phyloP scores from a whole-genome alignment of 2,888 invertebrate species.

The Branchipolynoe longqiensis region DNA sequence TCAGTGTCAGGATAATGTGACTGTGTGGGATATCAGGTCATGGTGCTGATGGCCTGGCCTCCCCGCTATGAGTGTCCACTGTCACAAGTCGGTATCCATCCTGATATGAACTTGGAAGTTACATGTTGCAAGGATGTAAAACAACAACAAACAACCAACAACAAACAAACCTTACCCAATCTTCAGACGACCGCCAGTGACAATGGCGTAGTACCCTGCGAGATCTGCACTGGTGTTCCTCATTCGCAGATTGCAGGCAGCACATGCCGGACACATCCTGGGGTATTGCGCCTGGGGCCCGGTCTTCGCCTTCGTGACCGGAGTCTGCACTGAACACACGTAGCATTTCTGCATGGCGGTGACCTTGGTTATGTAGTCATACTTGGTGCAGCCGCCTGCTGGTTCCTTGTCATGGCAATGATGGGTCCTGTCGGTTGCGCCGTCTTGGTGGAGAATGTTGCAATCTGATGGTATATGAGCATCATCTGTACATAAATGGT shows the following conservation, averaged over 20 bases:
- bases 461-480: too few species aligned
- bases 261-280: slow-evolving; percentile 55
- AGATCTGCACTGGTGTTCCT: slow-evolving; percentile 26
- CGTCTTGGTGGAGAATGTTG: too few species aligned
- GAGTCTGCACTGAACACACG: background rate
- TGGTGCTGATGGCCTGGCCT: too few species aligned
- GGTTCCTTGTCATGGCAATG: background rate
- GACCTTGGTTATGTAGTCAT: background rate
- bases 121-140: too few species aligned
- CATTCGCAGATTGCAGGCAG: slow-evolving; percentile 51
- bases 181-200: slow-evolving; percentile 61
- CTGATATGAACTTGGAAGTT: too few species aligned
- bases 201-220: slow-evolving; percentile 41
- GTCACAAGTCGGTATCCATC: too few species aligned
- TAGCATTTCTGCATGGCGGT: background rate
- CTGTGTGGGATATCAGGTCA: too few species aligned
- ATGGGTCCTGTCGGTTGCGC: background rate
- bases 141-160: too few species aligned
- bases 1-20: too few species aligned
- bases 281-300: slow-evolving; percentile 18
- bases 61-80: too few species aligned
- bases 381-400: background rate
- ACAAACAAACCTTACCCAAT: slow-evolving; percentile 59
- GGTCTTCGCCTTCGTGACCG: background rate
- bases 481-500: background rate